Conservation (phyloP, 2,888 invertebrate genomes). For the Stenchaetothrips biformis region DNA sequence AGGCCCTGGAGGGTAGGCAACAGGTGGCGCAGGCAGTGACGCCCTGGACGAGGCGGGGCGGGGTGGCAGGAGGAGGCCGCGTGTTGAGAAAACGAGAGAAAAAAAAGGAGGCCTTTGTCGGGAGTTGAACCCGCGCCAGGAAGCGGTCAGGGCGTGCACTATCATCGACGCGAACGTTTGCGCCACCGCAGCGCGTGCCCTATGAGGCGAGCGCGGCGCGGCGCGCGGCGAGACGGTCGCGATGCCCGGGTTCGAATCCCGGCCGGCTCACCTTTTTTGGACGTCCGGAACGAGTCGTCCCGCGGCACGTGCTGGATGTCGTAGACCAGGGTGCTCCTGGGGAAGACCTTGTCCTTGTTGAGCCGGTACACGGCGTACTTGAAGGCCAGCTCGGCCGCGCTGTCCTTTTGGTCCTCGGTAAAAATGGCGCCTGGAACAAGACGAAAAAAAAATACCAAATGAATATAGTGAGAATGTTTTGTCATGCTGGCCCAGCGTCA, state of each 20-base stretch:
- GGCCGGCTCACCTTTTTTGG: slow-evolving; percentile 71
- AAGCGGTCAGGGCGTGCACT: no score
- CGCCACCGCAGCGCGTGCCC: no score
- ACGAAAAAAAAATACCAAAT: no score
- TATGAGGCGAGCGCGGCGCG: no score
- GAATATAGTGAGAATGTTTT: no score
- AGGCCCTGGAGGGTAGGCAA: neutral
- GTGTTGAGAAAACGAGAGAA: no score
- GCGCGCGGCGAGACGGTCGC: no score
- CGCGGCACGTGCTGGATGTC: slow-evolving; percentile 85
- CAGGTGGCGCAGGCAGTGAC: neutral
- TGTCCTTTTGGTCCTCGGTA: slow-evolving; percentile 82
- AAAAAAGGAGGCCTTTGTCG: no score
- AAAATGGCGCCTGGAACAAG: slow-evolving; percentile 82
- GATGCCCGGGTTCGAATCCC: slow-evolving; percentile 26
- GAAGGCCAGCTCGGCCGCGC: slow-evolving; percentile 83
- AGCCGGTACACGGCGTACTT: slow-evolving; percentile 92
- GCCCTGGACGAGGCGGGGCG: slow-evolving; percentile 31
- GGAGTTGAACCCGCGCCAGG: no score
- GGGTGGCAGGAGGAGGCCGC: neutral
- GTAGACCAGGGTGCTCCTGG: slow-evolving; percentile 84
- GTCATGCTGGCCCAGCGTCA: no score
- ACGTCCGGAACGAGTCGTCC: slow-evolving; percentile 86
- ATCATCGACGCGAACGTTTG: no score
- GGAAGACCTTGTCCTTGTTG: slow-evolving; percentile 81